phyloP scores from a whole-genome alignment of 2,888 invertebrate species.

The Eupelmus urozonus region DNA sequence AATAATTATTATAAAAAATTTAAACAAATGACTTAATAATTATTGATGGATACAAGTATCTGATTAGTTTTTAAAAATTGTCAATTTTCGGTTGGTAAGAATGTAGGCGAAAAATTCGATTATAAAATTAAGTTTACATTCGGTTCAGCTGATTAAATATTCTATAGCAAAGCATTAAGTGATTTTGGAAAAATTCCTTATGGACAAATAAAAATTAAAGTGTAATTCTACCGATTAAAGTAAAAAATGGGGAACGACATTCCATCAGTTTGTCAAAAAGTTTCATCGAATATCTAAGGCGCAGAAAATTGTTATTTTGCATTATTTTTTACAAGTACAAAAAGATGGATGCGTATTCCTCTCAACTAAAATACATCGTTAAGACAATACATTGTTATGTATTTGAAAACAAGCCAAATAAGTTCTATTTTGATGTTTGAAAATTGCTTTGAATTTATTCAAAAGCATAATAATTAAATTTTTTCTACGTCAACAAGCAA shows the following conservation, averaged over 20 bases:
- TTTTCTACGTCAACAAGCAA: background rate
- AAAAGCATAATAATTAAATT: background rate
- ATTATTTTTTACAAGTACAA: slow-evolving; percentile 32
- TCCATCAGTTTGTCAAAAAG: slow-evolving; percentile 22
- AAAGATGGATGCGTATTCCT: slow-evolving; percentile 6
- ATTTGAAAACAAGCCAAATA: background rate
- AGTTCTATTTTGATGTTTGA: too few relatives aligned
- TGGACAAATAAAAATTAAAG: too few relatives aligned
- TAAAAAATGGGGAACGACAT: slow-evolving; percentile 16
- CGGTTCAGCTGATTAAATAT: too few relatives aligned
- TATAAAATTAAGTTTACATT: too few relatives aligned
- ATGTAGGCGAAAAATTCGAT: too few relatives aligned
- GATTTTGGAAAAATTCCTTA: too few relatives aligned
- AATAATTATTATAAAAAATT: too few relatives aligned
- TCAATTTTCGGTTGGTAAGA: too few relatives aligned
- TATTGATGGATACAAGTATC: too few relatives aligned
- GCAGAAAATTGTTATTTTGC: background rate
- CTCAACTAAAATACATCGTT: slow-evolving; percentile 3
- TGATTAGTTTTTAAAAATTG: too few relatives aligned
- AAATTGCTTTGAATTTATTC: background rate
- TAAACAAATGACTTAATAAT: too few relatives aligned
- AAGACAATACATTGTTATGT: slow-evolving; percentile 47
- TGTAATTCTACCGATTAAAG: background rate
- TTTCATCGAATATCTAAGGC: slow-evolving; percentile 18
- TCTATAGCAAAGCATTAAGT: too few relatives aligned